phyloP scores from a whole-genome alignment of 1,140 invertebrate genomes.

The Rhizoglyphus robini region DNA sequence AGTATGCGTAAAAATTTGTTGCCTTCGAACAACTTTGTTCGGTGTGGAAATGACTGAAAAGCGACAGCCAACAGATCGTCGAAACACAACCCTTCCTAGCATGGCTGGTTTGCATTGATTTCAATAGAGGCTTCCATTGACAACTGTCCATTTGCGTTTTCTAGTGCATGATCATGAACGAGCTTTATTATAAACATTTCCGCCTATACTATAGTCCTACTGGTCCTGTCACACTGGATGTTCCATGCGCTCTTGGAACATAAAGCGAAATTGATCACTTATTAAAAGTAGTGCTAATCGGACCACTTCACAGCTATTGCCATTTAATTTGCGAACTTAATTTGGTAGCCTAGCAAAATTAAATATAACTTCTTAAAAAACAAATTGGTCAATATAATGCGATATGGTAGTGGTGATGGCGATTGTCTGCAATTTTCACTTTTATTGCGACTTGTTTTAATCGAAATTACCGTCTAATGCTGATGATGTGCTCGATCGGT shows the following conservation, averaged over 20 bases:
- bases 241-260: neutral
- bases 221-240: neutral
- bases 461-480: neutral
- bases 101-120: neutral
- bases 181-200: neutral
- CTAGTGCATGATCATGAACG: no score
- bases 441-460: slow-evolving; percentile 14
- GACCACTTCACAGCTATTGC: neutral
- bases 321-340: neutral
- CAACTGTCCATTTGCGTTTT: neutral
- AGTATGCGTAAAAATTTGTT: neutral
- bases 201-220: neutral
- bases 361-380: neutral
- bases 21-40: neutral
- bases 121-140: no score
- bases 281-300: neutral
- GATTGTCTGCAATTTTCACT: neutral
- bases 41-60: neutral
- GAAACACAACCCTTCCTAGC: neutral
- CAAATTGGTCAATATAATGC: neutral
- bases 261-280: neutral
- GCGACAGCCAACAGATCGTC: no score
- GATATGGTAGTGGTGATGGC: neutral
- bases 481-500: neutral
- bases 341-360: neutral